Evolutionary conservation across 1,140 invertebrate genomes (phyloP).

Genomic region (Drosophila lini): DNA sequence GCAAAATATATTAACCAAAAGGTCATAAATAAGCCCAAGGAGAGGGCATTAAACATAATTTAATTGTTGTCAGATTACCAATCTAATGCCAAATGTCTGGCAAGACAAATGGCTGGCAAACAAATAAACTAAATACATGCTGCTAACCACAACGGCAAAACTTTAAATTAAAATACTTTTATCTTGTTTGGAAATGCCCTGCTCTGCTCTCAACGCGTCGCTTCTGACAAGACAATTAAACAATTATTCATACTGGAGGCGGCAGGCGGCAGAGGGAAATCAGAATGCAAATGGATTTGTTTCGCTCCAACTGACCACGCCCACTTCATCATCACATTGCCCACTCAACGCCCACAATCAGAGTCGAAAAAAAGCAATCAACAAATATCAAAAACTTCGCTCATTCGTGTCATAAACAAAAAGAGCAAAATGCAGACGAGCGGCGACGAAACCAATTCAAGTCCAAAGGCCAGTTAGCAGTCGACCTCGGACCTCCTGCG

Average conservation of each 20-base stretch:
- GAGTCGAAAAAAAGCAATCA: constrained; percentile 69
- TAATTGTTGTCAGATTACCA: constrained; percentile 8
- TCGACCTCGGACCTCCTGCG: constrained; percentile 21
- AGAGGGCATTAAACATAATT: not conserved
- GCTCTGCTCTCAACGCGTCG: constrained; percentile 1
- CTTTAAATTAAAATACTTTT: constrained; percentile 9
- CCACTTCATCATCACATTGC: constrained; percentile 32
- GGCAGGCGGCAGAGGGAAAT: constrained; percentile 17
- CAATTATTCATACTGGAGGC: constrained; percentile 24
- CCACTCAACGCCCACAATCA: constrained; percentile 50
- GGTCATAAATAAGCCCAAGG: constrained; percentile 3
- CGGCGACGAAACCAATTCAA: constrained; percentile 37
- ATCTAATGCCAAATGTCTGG: constrained; percentile 8
- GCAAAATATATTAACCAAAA: not conserved
- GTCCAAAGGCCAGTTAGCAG: constrained; percentile 64
- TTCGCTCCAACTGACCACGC: constrained; percentile 28
- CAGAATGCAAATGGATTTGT: constrained; percentile 55
- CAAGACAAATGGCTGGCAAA: constrained; percentile 7
- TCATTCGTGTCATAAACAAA: constrained; percentile 73
- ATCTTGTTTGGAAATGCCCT: constrained; percentile 6
- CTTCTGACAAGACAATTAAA: constrained; percentile 33
- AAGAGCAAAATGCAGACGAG: constrained; percentile 44
- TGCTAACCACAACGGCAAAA: constrained; percentile 13
- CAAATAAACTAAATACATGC: constrained; percentile 1
- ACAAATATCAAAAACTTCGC: constrained; percentile 78